Evolutionary conservation across 2,113 vertebrate genomes (phyloP).

Genomic region (Scortum barcoo): DNA sequence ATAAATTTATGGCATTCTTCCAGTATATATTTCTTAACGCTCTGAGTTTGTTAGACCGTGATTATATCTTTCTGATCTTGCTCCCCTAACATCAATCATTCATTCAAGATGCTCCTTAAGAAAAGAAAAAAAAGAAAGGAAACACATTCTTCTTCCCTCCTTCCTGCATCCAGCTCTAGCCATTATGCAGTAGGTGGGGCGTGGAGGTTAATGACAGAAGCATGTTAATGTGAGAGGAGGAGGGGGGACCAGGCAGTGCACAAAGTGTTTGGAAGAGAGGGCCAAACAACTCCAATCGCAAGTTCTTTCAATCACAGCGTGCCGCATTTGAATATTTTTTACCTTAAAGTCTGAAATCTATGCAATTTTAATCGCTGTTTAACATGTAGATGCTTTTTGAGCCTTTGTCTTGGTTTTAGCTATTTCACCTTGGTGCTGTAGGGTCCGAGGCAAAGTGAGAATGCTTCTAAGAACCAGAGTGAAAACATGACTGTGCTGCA

Average conservation of each 20-base stretch:
- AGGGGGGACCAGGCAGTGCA: slow-evolving; percentile 72
- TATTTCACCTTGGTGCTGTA: slow-evolving; percentile 27
- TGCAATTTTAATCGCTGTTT: slow-evolving; percentile 86
- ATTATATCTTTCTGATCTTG: slow-evolving; percentile 82
- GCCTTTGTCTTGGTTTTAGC: slow-evolving; percentile 64
- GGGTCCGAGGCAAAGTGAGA: slow-evolving; percentile 14
- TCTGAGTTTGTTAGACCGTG: slow-evolving; percentile 80
- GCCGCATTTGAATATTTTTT: slow-evolving; percentile 85
- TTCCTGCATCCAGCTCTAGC: slow-evolving; percentile 83
- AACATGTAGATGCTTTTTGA: slow-evolving; percentile 86
- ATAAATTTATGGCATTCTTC: slow-evolving; percentile 78
- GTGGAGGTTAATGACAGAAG: slow-evolving; percentile 89
- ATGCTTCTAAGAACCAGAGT: slow-evolving; percentile 7
- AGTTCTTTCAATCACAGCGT: slow-evolving; percentile 89
- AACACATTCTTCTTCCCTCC: slow-evolving; percentile 86
- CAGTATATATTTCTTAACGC: slow-evolving; percentile 77
- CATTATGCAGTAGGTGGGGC: slow-evolving; percentile 86
- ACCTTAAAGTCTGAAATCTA: slow-evolving; percentile 85
- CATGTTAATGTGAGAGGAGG: slow-evolving; percentile 88
- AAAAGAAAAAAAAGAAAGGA: slow-evolving; percentile 67
- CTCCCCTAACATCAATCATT: slow-evolving; percentile 87
- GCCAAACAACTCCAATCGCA: slow-evolving; percentile 91
- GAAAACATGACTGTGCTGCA: slow-evolving; percentile 12
- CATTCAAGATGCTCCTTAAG: slow-evolving; percentile 83
- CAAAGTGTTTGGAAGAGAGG: slow-evolving; percentile 82